Evolutionary conservation across 2,113 vertebrate genomes (phyloP).

Genomic region (Puffinus mauretanicus): DNA sequence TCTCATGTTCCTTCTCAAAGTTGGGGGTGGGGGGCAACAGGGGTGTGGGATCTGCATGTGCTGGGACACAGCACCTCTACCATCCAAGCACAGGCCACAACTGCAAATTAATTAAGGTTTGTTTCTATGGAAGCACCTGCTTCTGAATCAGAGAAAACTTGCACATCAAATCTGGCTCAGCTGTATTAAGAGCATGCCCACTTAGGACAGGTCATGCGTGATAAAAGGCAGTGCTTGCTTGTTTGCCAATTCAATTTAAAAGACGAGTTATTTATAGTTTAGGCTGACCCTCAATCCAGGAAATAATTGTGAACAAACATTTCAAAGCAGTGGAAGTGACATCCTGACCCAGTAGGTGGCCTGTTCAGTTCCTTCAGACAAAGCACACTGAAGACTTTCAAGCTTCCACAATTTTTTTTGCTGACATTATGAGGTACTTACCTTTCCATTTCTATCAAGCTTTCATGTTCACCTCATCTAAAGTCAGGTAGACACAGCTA

Average conservation of each 20-base stretch:
- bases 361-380: background rate
- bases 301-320: conserved; percentile 14
- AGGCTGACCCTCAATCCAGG: background rate
- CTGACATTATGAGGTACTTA: background rate
- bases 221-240: background rate
- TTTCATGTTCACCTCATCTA: background rate
- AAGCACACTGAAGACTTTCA: background rate
- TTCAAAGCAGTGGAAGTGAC: conserved; percentile 19
- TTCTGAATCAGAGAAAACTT: background rate
- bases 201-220: background rate
- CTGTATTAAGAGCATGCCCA: background rate
- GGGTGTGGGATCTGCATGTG: background rate
- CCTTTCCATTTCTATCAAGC: background rate
- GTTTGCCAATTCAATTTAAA: conserved; percentile 10
- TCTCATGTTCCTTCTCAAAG: background rate
- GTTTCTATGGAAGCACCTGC: background rate
- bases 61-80: background rate
- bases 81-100: background rate
- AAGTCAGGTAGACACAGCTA: background rate
- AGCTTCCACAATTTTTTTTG: background rate
- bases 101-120: background rate
- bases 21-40: background rate
- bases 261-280: background rate
- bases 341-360: background rate
- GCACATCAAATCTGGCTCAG: background rate